Evolutionary conservation across 2,888 invertebrate genomes (phyloP).

Genomic region (Troides aeacus): DNA sequence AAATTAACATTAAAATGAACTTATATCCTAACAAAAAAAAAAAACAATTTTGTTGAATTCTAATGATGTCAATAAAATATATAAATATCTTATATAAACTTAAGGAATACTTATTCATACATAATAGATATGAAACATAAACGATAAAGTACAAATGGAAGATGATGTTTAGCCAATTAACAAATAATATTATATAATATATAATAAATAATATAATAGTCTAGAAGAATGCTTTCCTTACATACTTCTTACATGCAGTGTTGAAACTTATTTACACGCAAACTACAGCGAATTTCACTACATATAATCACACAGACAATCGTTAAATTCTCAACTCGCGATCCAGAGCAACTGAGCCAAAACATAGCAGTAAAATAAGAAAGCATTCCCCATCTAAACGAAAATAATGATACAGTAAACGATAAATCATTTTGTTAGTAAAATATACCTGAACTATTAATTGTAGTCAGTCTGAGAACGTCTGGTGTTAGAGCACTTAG

Average conservation of each 20-base stretch:
- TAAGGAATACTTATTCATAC: neutral
- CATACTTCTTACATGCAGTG: conserved; percentile 45
- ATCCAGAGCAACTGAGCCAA: conserved; percentile 36
- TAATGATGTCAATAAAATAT: neutral
- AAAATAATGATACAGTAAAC: conserved; percentile 36
- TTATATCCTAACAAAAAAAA: neutral
- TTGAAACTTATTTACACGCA: conserved; percentile 36
- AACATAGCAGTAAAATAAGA: conserved; percentile 55
- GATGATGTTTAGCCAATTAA: conserved; percentile 3
- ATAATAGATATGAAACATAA: conserved; percentile 29
- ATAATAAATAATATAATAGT: conserved; percentile 30
- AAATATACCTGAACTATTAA: conserved; percentile 76
- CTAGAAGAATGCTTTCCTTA: conserved; percentile 76
- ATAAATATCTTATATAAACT: neutral
- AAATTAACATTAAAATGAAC: neutral
- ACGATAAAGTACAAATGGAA: conserved; percentile 30
- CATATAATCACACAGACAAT: conserved; percentile 37
- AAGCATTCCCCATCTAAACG: conserved; percentile 73
- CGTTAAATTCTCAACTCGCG: conserved; percentile 33
- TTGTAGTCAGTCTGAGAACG: conserved; percentile 78
- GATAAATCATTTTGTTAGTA: conserved; percentile 45
- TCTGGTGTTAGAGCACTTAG: conserved; percentile 79
- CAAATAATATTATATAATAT: conserved; percentile 22
- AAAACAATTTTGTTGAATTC: neutral
- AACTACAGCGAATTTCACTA: conserved; percentile 38